These are phyloP conservation scores for Pristis pectinata DNA, from an alignment of 2,797 vertebrate species.

Conservation along the genomic window DNA sequence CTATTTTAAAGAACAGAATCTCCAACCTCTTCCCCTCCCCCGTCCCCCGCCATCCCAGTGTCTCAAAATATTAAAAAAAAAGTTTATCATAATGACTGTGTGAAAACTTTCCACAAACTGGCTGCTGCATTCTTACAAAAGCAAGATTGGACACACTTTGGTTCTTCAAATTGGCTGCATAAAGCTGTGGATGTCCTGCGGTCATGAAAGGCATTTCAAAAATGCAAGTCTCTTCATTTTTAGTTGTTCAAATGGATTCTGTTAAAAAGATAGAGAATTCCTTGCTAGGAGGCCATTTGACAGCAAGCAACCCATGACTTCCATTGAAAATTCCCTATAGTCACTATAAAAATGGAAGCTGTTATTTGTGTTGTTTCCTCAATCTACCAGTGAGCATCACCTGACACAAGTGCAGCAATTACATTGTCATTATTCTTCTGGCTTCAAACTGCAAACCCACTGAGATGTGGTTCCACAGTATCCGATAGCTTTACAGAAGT, in stretches of 20 bases:
- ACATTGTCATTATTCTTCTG: neutral
- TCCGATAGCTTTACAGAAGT: neutral
- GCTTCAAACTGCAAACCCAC: neutral
- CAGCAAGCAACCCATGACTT: neutral
- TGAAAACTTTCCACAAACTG: neutral
- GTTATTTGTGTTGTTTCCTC: too few species aligned
- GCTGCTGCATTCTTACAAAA: too few species aligned
- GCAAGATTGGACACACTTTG: too few species aligned
- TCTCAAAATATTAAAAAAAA: too few species aligned
- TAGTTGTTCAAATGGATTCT: neutral
- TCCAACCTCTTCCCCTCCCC: too few species aligned
- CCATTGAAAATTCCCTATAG: neutral
- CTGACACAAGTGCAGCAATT: neutral
- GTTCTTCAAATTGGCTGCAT: too few species aligned
- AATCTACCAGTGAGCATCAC: neutral
- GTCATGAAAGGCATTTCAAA: too few species aligned
- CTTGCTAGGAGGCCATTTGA: neutral
- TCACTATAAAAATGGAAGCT: too few species aligned
- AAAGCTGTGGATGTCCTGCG: too few species aligned
- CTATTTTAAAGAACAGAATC: neutral
- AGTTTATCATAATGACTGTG: too few species aligned
- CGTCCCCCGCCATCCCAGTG: too few species aligned
- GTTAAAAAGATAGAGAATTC: neutral
- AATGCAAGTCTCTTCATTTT: neutral
- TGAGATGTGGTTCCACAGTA: neutral